phyloP scores from a whole-genome alignment of 2,888 invertebrate genomes.

The Tridacna crocea region DNA sequence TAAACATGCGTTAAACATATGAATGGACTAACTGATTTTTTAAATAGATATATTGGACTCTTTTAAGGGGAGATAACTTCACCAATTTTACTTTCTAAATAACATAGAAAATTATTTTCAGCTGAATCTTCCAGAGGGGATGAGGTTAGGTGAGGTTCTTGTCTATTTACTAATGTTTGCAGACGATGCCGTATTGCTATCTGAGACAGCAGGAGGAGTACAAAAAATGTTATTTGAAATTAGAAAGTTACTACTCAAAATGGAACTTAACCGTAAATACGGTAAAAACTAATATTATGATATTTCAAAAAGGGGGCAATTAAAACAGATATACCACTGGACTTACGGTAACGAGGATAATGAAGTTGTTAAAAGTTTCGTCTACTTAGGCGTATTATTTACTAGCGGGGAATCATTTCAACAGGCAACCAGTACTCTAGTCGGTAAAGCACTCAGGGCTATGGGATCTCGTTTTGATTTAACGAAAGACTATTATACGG shows the following conservation, averaged over 20 bases:
- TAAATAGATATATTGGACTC: not conserved
- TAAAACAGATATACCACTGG: not conserved
- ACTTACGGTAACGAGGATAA: not conserved
- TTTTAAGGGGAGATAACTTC: constrained; percentile 27
- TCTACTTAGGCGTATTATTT: constrained; percentile 36
- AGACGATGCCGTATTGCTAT: constrained; percentile 3
- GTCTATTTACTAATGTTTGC: constrained; percentile 8
- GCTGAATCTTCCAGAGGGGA: not conserved
- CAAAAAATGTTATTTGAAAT: constrained; percentile 20
- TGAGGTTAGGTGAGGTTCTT: not conserved
- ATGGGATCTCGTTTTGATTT: constrained; percentile 24
- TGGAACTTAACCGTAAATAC: constrained; percentile 28
- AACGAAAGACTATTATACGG: constrained; percentile 22
- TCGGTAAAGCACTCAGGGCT: constrained; percentile 16
- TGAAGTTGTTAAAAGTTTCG: constrained; percentile 34
- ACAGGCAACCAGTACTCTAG: constrained; percentile 13
- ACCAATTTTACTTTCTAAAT: constrained; percentile 18
- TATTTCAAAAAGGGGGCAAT: constrained; percentile 28
- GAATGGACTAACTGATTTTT: not conserved
- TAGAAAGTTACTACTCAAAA: constrained; percentile 16
- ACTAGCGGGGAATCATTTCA: constrained; percentile 33
- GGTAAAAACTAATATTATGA: constrained; percentile 19
- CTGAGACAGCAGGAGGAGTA: constrained; percentile 13
- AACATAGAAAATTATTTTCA: constrained; percentile 20
- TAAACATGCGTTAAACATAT: constrained; percentile 5